phyloP scores from a whole-genome alignment of 2,797 vertebrate genomes.

The Hydrolagus colliei region DNA sequence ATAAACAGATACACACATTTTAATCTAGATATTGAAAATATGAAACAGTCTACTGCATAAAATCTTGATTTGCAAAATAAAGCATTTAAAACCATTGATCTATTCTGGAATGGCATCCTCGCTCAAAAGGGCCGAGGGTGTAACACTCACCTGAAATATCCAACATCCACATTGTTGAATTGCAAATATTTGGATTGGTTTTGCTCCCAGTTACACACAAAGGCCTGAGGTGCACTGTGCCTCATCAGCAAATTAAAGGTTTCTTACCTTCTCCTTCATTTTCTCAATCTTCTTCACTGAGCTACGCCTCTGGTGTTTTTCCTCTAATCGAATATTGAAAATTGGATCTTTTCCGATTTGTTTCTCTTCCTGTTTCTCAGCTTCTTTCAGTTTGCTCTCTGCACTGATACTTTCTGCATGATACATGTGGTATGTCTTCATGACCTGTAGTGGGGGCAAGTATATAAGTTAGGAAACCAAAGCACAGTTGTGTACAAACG shows the following conservation, averaged over 20 bases:
- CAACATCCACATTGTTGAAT: background rate
- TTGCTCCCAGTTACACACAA: background rate
- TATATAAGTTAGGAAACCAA: background rate
- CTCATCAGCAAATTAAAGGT: background rate
- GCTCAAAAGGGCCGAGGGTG: too few relatives aligned
- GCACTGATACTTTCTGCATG: slow-evolving; percentile 92
- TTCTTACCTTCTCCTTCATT: slow-evolving; percentile 93
- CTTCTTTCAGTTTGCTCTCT: slow-evolving; percentile 94
- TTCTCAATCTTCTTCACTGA: slow-evolving; percentile 98
- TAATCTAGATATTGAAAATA: too few relatives aligned
- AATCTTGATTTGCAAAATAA: too few relatives aligned
- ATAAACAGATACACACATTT: too few relatives aligned
- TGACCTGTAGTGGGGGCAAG: slow-evolving; percentile 65
- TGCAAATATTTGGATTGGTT: background rate
- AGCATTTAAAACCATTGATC: background rate
- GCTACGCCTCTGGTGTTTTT: slow-evolving; percentile 83
- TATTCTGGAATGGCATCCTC: too few relatives aligned
- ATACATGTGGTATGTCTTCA: slow-evolving; percentile 99
- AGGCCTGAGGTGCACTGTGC: background rate
- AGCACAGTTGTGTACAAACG: too few relatives aligned
- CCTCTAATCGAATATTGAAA: slow-evolving; percentile 85
- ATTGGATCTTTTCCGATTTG: slow-evolving; percentile 84
- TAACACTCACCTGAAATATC: background rate
- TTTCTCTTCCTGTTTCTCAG: slow-evolving; percentile 95
- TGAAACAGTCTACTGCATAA: background rate